Evolutionary conservation across 2,888 invertebrate species (phyloP), one percentile per base, ranked within the genome.

Genomic region (Sympetrum striolatum): DNA sequence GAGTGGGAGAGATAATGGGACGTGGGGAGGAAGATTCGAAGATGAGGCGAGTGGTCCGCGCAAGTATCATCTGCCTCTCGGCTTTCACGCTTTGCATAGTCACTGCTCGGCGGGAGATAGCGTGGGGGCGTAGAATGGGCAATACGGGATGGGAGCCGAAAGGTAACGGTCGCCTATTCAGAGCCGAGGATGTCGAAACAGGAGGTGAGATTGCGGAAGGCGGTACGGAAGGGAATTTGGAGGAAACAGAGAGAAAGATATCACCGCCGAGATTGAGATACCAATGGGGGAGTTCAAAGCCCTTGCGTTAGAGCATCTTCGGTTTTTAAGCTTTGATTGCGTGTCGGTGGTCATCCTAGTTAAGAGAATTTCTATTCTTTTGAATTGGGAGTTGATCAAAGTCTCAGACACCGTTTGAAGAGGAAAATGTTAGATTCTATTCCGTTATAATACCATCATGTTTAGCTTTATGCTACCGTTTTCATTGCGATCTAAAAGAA

Each of bases 31-130:
- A 37, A 39, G 80, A 39, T 80, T 80, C 22, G 80, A 37, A 39
- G 80, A 37, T 80, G 80, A 37, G 39, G 81, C 12, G 53, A 82
- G 82, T 35, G 82, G 86, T 86, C 86, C 86, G 31, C 18, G 25
- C 60, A 39, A 37, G 86, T 37, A 73, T 73, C 31, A 73, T 25
- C 12, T 18, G 80, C 86, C 86, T 86, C 86, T 86, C 86, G 86
- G 86, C 60, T 82, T 82, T 82, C 82, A 82, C 82, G 82, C 58
- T 86, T 64, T 86, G 86, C 86, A 48, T 86, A 48, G 86, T 86
- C 86, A 86, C 64, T 60, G 60, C 86, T 37, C 53, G n/a, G 37
- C 64, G 86, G 86, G 60, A 64, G 58, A 82, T 82, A 35, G 82
- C 18, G 60, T 35, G 64, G 10, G 37, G 22, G 53, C 31, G 31